A percentile compares a stretch with the other conserved stretches of the same genome.
Evolutionary conservation across 2,888 invertebrate species (phyloP).

Genomic region (Drosophila villosipedis): DNA sequence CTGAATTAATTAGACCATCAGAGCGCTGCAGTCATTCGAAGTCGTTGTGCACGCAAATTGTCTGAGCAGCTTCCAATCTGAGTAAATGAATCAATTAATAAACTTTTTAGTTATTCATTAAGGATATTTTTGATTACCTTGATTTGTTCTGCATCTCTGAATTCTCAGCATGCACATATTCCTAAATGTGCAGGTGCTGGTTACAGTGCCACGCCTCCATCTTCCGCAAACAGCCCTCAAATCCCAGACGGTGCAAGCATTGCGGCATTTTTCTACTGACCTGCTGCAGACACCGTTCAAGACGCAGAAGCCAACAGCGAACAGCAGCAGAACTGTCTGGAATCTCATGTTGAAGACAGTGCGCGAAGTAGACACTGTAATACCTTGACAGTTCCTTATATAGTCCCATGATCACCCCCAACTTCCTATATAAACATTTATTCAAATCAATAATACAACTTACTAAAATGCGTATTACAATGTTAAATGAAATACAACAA

Average conservation of each 20-base stretch:
- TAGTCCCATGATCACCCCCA: neutral
- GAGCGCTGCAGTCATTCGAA: neutral
- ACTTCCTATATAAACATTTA: neutral
- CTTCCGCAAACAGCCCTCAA: neutral
- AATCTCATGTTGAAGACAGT: neutral
- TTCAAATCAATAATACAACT: neutral
- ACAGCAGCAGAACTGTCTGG: neutral
- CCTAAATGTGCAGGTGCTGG: neutral
- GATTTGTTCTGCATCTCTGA: neutral
- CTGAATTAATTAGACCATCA: neutral
- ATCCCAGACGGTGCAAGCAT: neutral
- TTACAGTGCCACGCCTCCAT: neutral
- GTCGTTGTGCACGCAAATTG: neutral
- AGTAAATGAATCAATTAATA: neutral
- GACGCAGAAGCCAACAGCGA: neutral
- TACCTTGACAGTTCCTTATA: neutral
- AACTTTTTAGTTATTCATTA: neutral
- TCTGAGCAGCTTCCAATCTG: neutral
- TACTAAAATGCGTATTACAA: neutral
- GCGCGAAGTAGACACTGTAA: neutral
- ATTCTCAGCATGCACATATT: neutral
- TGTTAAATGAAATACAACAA: no score
- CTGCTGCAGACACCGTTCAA: neutral
- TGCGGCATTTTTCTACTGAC: neutral
- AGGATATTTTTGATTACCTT: neutral